phyloP scores from a whole-genome alignment of 2,113 vertebrate species.

The Thunnus maccoyii region DNA sequence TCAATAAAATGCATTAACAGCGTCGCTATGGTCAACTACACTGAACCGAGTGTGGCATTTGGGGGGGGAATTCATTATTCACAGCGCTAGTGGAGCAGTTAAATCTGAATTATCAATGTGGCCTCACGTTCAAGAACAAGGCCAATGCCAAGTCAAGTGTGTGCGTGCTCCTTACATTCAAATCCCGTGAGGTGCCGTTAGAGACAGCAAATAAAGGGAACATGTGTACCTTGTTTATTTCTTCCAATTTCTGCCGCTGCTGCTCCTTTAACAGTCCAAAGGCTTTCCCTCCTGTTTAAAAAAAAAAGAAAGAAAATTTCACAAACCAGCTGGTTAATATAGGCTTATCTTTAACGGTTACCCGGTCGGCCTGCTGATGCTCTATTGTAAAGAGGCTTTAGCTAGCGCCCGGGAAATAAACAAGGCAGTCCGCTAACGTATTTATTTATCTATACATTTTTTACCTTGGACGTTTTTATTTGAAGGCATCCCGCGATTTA shows the following conservation, averaged over 20 bases:
- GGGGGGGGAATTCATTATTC: background rate
- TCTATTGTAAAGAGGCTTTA: constrained; percentile 61
- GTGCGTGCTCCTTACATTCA: constrained; percentile 29
- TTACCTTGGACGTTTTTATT: constrained; percentile 80
- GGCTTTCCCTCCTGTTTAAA: constrained; percentile 89
- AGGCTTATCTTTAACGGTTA: constrained; percentile 6
- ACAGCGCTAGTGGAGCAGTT: background rate
- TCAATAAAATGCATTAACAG: constrained; percentile 44
- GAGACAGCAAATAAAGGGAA: constrained; percentile 1
- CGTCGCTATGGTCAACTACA: background rate
- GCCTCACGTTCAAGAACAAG: constrained; percentile 30
- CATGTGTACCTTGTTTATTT: constrained; percentile 90
- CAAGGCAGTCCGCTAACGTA: background rate
- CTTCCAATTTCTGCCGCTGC: constrained; percentile 89
- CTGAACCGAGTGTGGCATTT: background rate
- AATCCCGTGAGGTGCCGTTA: constrained; percentile 24
- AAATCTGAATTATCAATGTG: background rate
- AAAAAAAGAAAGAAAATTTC: constrained; percentile 3
- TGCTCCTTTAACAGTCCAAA: constrained; percentile 90
- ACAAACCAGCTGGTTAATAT: background rate
- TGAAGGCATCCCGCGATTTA: constrained; percentile 78
- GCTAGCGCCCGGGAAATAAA: constrained; percentile 17
- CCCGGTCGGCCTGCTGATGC: constrained; percentile 62
- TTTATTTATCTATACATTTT: background rate
- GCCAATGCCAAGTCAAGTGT: constrained; percentile 70